Percentiles rank a stretch among this genome's conserved stretches.
phyloP scores from a whole-genome alignment of 1,140 invertebrate species.

The Lanistes nyassanus region DNA sequence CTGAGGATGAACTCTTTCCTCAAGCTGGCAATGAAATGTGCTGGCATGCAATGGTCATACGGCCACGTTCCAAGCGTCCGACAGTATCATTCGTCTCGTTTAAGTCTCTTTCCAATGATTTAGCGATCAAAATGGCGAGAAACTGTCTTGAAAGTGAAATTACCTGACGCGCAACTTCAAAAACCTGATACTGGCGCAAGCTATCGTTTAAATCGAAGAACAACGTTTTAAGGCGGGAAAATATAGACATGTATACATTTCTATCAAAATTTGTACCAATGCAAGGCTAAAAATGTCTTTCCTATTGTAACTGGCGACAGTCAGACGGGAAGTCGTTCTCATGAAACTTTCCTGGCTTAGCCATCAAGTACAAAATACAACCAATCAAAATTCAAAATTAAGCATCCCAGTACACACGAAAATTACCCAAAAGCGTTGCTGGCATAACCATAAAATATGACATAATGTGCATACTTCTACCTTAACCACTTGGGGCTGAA shows the following conservation, averaged over 20 bases:
- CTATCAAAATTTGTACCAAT: constrained; percentile 29
- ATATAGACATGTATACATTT: constrained; percentile 26
- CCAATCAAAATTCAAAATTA: too few species aligned
- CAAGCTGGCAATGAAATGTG: not conserved
- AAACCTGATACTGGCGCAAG: not conserved
- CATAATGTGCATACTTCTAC: too few species aligned
- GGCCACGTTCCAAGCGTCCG: not conserved
- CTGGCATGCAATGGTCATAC: constrained; percentile 3
- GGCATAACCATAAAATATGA: too few species aligned
- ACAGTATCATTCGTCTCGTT: not conserved
- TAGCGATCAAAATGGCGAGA: constrained; percentile 27
- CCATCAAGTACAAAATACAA: too few species aligned
- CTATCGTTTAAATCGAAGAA: not conserved
- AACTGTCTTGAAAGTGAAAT: constrained; percentile 22
- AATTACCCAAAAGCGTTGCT: too few species aligned
- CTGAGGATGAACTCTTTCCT: not conserved
- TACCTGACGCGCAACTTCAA: constrained; percentile 23
- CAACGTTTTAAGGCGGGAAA: constrained; percentile 27
- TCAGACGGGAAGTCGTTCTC: constrained; percentile 46
- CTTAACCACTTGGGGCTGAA: too few species aligned
- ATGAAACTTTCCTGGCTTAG: constrained; percentile 27
- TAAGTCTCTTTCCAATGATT: constrained; percentile 9
- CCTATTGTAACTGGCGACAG: constrained; percentile 59
- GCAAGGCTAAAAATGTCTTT: constrained; percentile 39
- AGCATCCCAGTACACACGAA: too few species aligned